Base-by-base conservation (phyloP, 1,140 invertebrate genomes). In the Acyrthosiphon pisum region DNA sequence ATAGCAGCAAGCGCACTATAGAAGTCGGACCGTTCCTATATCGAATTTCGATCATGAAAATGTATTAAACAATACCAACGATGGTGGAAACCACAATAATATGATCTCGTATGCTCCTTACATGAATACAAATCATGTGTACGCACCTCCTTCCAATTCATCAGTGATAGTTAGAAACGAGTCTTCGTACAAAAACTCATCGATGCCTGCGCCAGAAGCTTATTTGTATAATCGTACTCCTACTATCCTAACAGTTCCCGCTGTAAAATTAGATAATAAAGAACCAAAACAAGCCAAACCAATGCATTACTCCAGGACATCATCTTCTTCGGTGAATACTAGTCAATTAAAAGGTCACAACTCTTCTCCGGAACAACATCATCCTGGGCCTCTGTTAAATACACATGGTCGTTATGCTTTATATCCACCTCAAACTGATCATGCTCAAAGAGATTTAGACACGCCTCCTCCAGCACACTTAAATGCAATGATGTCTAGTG, bases 81-180 rank as follows among this genome's bases (percentile, higher is more conserved):
- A 92, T 2, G n/a, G 46, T n/a, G 37, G 44, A 48, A 83, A 83
- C 46, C 46, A 83, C 14, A 92, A 83, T 26, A 89, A 26, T 37
- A 91, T 91, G 68, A 81, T 83, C n/a, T 83, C 91, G 2, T 92
- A 92, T 35, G 46, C 44, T 92, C 22, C 60, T 37, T 37, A 35
- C 41, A 68, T 90, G 56, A n/a, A 84, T 48, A 6, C 91, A 35
- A 50, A 26, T 76, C 68, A 46, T 23, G 41, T 11, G 6, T 48
- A n/a, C n/a, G 30, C 22, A 35, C n/a, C 68, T 11, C n/a, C 91
- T 20, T 22, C 60, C 6, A 37, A 48, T 22, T 83, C 91, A n/a
- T 91, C 90, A 23, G 91, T 92, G 7, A 92, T 92, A n/a, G 91
- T 92, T 7, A 83, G 68, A 35, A 92, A 92, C 37, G 91, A 92